phyloP scores from a whole-genome alignment of 2,797 vertebrate genomes.

The Leptatherina wallacei region DNA sequence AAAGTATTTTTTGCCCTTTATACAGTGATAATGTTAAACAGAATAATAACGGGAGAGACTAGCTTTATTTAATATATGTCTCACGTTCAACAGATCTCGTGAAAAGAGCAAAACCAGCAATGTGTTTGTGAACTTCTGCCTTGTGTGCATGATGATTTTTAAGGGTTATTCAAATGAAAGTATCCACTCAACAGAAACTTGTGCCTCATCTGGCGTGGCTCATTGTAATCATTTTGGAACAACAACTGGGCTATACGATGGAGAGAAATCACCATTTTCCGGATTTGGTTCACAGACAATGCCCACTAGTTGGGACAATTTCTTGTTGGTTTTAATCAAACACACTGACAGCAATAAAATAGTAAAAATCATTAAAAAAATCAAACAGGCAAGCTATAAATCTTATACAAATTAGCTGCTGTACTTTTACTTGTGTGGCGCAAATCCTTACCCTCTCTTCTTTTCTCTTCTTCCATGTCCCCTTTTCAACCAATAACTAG shows the following conservation, averaged over 20 bases:
- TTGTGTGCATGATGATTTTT: background rate
- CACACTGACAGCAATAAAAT: background rate
- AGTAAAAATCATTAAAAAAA: background rate
- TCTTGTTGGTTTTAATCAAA: background rate
- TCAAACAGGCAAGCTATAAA: background rate
- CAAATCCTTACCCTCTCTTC: background rate
- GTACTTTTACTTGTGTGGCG: conserved; percentile 9
- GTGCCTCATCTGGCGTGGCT: background rate
- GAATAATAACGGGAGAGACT: background rate
- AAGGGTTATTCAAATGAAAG: background rate
- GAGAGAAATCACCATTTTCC: background rate
- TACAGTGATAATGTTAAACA: background rate
- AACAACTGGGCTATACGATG: too few species aligned
- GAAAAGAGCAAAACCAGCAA: background rate
- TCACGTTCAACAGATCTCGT: background rate
- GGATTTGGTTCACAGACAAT: background rate
- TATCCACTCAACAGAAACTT: conserved; percentile 5
- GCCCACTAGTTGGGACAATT: background rate
- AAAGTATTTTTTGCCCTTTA: background rate
- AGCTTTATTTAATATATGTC: background rate
- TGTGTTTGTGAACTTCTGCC: background rate
- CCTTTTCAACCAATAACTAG: conserved; percentile 51
- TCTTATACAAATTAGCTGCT: background rate
- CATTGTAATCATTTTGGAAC: too few species aligned
- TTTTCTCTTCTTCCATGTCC: conserved; percentile 10